phyloP scores from a whole-genome alignment of 2,113 vertebrate genomes.

The Passer montanus region DNA sequence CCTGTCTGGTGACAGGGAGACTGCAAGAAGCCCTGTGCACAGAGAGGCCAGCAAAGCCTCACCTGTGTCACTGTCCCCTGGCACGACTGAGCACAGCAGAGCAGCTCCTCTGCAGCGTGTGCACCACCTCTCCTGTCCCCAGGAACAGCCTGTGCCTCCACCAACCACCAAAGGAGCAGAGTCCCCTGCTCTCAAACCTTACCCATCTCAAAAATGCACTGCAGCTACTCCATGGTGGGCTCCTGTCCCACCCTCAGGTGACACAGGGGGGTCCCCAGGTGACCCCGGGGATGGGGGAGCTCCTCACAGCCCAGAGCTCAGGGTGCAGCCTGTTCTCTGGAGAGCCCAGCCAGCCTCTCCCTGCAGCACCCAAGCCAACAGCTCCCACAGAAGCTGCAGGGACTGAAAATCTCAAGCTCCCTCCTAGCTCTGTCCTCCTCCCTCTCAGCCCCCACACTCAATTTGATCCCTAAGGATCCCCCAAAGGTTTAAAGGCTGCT shows the following conservation, averaged over 20 bases:
- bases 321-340: background rate
- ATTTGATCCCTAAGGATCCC: background rate
- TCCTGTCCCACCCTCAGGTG: background rate
- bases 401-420: background rate
- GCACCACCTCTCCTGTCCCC: background rate
- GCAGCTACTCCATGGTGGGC: fast-evolving
- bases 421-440: background rate
- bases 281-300: background rate
- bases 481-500: background rate
- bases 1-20: background rate
- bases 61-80: background rate
- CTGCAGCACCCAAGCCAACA: background rate
- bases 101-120: fast-evolving
- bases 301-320: background rate
- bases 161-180: background rate
- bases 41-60: background rate
- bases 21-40: background rate
- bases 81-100: background rate
- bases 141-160: background rate
- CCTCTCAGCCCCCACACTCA: background rate
- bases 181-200: background rate
- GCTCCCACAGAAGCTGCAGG: background rate
- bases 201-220: fast-evolving
- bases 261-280: fast-evolving
- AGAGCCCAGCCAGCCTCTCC: background rate